Evolutionary conservation across 2,113 vertebrate species (phyloP).

Genomic region (Corynorhinus townsendii): DNA sequence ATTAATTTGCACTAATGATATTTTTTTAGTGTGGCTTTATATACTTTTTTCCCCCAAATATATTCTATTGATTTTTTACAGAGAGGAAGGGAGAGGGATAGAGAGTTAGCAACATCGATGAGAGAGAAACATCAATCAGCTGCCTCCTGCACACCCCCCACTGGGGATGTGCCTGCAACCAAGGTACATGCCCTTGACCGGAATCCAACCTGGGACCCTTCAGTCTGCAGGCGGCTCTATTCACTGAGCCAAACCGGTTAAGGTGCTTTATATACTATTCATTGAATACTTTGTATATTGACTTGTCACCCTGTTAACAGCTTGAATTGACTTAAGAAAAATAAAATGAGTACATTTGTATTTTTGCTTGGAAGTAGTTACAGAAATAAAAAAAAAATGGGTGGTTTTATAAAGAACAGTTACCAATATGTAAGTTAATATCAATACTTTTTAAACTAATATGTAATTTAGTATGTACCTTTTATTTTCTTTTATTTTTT

Average conservation of each 20-base stretch:
- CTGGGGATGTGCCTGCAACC: no score
- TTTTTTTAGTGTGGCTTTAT: conserved; percentile 82
- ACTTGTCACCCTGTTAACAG: neutral
- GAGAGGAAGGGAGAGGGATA: no score
- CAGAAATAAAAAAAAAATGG: neutral
- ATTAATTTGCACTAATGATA: conserved; percentile 80
- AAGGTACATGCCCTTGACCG: no score
- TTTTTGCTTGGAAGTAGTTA: neutral
- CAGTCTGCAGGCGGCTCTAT: no score
- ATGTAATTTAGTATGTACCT: neutral
- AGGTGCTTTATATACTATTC: conserved; percentile 78
- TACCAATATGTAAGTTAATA: neutral
- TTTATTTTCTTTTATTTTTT: neutral
- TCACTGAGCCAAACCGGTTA: no score
- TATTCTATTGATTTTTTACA: no score
- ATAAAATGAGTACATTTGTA: neutral
- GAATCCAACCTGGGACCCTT: no score
- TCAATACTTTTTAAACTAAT: neutral
- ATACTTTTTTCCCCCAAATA: conserved; percentile 70
- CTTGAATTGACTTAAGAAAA: neutral
- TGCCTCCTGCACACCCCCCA: no score
- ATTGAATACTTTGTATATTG: conserved; percentile 8
- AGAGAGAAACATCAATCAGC: no score
- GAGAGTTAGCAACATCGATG: no score
- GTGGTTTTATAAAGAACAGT: neutral